Evolutionary conservation across 2,888 invertebrate genomes (phyloP).

Genomic region (Theretra japonica): DNA sequence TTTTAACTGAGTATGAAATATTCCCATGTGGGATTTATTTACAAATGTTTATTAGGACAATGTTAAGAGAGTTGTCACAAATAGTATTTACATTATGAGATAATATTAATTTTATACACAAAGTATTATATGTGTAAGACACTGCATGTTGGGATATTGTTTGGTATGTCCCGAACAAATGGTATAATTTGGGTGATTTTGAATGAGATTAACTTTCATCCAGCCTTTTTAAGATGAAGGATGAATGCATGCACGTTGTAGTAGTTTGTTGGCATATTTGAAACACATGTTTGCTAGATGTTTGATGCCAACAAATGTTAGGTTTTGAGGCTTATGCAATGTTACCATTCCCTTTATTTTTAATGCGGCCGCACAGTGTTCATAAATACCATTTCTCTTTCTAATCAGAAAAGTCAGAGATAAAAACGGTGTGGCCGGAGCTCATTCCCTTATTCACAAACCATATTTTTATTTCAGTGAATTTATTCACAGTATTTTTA

Average conservation of each 20-base stretch:
- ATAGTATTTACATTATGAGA: slow-evolving; percentile 25
- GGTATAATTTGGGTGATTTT: slow-evolving; percentile 12
- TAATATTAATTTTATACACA: slow-evolving; percentile 15
- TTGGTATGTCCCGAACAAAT: neutral
- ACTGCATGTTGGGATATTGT: neutral
- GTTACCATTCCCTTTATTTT: slow-evolving; percentile 19
- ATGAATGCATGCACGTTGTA: neutral
- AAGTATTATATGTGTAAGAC: slow-evolving; percentile 23
- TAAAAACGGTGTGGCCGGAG: slow-evolving; percentile 26
- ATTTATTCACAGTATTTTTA: slow-evolving; percentile 39
- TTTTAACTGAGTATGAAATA: slow-evolving; percentile 11
- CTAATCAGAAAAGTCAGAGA: neutral
- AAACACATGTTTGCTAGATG: neutral
- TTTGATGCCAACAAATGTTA: neutral
- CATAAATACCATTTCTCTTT: slow-evolving; percentile 19
- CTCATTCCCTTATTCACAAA: slow-evolving; percentile 62
- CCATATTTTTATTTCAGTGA: slow-evolving; percentile 41
- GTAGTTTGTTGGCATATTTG: neutral
- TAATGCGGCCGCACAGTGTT: slow-evolving; percentile 9
- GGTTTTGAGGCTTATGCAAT: slow-evolving; percentile 20
- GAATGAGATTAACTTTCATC: slow-evolving; percentile 21
- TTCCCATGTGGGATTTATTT: slow-evolving; percentile 1
- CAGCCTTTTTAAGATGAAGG: neutral
- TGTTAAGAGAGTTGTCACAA: slow-evolving; percentile 18
- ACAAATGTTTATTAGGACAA: slow-evolving; percentile 16